These are phyloP conservation scores for Oligia fasciuncula DNA, from an alignment of 2,888 invertebrate genomes.

Conservation along the genomic window DNA sequence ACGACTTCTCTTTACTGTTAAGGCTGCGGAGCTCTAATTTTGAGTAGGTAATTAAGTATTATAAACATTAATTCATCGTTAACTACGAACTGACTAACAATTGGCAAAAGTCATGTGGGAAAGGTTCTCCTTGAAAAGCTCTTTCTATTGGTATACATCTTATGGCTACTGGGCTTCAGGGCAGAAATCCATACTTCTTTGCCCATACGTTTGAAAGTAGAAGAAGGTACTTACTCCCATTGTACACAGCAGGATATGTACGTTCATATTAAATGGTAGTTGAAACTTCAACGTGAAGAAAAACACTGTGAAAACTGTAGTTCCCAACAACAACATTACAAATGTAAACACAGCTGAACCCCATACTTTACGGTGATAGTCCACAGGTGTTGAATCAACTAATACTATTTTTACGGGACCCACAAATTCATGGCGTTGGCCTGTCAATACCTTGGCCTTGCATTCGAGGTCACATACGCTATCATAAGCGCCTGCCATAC, in stretches of 20 bases:
- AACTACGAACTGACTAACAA: not conserved
- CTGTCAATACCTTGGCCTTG: conserved; percentile 21
- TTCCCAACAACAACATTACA: conserved; percentile 73
- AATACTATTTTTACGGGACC: conserved; percentile 81
- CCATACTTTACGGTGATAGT: conserved; percentile 66
- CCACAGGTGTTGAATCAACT: conserved; percentile 71
- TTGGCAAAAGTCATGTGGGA: not conserved
- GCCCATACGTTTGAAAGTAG: not conserved
- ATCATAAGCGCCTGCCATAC: not conserved
- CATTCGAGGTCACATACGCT: conserved; percentile 72
- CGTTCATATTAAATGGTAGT: conserved; percentile 57
- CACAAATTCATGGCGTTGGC: conserved; percentile 69
- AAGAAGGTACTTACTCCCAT: conserved; percentile 74
- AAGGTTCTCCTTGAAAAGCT: not conserved
- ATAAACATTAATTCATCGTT: not conserved
- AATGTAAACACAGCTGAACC: conserved; percentile 70
- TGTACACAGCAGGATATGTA: conserved; percentile 76
- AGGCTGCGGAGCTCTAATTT: not conserved
- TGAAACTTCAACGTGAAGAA: conserved; percentile 69
- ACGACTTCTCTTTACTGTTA: not conserved
- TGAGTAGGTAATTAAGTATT: not conserved
- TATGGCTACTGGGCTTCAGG: not conserved
- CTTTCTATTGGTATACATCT: not conserved
- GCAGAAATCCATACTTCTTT: not conserved
- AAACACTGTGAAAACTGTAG: conserved; percentile 67